These are phyloP conservation scores for Alosa alosa DNA, from an alignment of 2,113 vertebrate genomes.

Conservation along the genomic window DNA sequence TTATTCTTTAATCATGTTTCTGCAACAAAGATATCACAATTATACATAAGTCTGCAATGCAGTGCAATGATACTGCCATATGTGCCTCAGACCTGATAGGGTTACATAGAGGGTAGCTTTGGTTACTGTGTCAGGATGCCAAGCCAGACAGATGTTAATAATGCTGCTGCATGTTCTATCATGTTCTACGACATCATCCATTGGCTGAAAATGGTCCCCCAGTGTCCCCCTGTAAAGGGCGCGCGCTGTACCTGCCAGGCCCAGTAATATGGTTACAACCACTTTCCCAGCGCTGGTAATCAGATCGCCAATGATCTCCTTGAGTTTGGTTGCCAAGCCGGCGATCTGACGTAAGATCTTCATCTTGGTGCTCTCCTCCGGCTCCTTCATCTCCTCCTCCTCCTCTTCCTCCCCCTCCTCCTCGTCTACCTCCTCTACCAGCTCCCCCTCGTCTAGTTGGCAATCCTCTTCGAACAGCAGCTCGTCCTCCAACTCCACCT, in stretches of 20 bases:
- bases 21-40: not conserved
- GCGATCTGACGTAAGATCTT: slow-evolving; percentile 80
- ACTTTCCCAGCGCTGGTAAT: slow-evolving; percentile 87
- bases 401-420: slow-evolving; percentile 52
- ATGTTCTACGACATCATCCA: not conserved
- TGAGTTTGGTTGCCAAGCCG: slow-evolving; percentile 75
- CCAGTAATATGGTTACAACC: slow-evolving; percentile 86
- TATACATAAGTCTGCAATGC: not conserved
- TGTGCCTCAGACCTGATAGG: not conserved
- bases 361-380: slow-evolving; percentile 74
- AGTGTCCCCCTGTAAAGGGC: not conserved
- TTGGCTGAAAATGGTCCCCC: not conserved
- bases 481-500: slow-evolving; percentile 75
- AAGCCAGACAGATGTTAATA: not conserved
- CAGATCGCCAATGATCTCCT: slow-evolving; percentile 83
- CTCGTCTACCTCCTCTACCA: slow-evolving; percentile 40
- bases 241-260: slow-evolving; percentile 75
- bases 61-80: not conserved
- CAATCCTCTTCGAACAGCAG: slow-evolving; percentile 80
- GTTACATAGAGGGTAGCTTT: not conserved
- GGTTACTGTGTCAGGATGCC: not conserved
- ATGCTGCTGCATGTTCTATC: not conserved
- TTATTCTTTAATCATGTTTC: not conserved
- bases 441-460: slow-evolving; percentile 61
- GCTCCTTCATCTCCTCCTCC: slow-evolving; percentile 63